Percentiles rank a stretch among this genome's conserved stretches.
These are phyloP conservation scores for Chionis minor DNA, from an alignment of 2,113 vertebrate genomes.

Conservation along the genomic window DNA sequence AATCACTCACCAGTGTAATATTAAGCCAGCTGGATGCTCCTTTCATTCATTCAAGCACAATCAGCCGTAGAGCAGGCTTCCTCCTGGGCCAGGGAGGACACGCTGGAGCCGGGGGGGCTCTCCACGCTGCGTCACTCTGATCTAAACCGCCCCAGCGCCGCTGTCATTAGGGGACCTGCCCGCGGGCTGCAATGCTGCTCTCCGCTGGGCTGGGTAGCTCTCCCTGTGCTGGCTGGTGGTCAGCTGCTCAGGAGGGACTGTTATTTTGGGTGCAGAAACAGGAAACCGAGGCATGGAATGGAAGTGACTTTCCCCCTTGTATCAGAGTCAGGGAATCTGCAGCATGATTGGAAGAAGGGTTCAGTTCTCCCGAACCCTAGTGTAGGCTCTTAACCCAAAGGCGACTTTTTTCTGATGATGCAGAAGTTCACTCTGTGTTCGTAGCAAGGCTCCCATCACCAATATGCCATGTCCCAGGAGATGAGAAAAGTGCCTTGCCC, in stretches of 20 bases:
- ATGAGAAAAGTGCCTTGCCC: not conserved
- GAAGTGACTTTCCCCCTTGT: not conserved
- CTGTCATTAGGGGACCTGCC: not conserved
- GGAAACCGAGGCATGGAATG: not conserved
- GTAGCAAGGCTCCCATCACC: not conserved
- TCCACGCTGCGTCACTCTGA: rapidly evolving
- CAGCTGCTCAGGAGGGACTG: not conserved
- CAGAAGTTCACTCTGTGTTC: not conserved
- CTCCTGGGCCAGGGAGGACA: not conserved
- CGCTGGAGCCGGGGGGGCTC: not conserved
- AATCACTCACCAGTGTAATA: not conserved
- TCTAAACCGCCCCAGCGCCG: not conserved
- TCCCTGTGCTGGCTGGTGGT: not conserved
- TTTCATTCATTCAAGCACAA: not conserved
- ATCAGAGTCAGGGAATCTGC: not conserved
- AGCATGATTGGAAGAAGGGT: not conserved
- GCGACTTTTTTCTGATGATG: not conserved
- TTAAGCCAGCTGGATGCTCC: not conserved
- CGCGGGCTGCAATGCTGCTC: not conserved
- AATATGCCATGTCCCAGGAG: not conserved
- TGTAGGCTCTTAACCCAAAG: not conserved
- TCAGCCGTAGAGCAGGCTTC: not conserved
- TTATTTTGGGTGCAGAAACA: no score
- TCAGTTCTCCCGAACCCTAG: not conserved
- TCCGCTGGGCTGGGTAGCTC: not conserved